phyloP scores from a whole-genome alignment of 2,888 invertebrate genomes.

The Anorthoa munda region DNA sequence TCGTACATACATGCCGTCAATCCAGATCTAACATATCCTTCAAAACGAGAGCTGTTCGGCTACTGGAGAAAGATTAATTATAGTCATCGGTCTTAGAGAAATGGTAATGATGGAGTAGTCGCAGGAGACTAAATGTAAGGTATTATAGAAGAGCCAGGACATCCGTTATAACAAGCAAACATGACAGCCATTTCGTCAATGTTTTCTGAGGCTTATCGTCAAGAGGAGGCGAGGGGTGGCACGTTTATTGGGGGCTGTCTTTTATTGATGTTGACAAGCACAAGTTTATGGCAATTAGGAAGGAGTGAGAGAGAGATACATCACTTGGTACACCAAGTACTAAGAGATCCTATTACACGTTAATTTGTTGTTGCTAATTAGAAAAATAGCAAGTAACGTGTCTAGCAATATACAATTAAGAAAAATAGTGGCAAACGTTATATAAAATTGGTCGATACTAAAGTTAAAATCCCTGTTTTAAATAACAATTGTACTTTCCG shows the following conservation, averaged over 20 bases:
- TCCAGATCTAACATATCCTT: constrained; percentile 7
- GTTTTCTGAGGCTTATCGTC: neutral
- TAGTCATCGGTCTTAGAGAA: constrained; percentile 35
- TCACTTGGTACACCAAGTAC: too few relatives aligned
- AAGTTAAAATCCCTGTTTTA: neutral
- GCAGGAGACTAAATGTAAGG: constrained; percentile 6
- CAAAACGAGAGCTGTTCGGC: constrained; percentile 27
- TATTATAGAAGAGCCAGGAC: constrained; percentile 10
- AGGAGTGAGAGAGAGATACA: too few relatives aligned
- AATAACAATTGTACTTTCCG: neutral
- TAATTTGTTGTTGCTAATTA: constrained; percentile 21
- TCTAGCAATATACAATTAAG: neutral
- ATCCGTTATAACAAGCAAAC: constrained; percentile 26
- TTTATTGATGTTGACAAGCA: neutral
- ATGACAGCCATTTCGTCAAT: neutral
- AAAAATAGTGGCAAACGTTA: neutral
- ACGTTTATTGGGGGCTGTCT: neutral
- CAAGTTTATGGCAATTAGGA: neutral
- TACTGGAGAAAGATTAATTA: constrained; percentile 50
- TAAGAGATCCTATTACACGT: neutral
- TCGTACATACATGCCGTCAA: neutral
- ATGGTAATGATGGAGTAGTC: constrained; percentile 39
- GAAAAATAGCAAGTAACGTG: neutral
- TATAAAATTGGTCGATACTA: neutral
- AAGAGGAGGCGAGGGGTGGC: neutral